Base-by-base conservation (phyloP, 2,797 vertebrate genomes). In the Phataginus tetradactyla region DNA sequence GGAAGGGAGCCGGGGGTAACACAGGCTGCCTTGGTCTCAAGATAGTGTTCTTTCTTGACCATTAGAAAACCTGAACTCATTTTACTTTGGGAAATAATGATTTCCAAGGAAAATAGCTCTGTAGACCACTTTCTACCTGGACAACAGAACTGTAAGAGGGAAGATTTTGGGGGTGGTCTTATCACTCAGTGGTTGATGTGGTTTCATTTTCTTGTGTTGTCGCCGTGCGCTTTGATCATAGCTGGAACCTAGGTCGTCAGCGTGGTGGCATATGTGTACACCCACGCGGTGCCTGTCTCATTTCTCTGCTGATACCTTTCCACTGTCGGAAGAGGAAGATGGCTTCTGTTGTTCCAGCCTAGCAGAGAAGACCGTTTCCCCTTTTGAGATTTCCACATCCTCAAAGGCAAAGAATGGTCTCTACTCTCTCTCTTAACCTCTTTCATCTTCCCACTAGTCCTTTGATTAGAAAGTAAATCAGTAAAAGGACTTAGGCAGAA, bases 81-180 rank as follows among this genome's bases (percentile, higher is more conserved):
- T 85, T 88, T 85, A 68, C 69, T 89, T 89, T 49, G 39, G 51
- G 79, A 94, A 93, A 81, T 77, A 87, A 72, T 69, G 2, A 89
- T 94, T 45, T 78, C 93, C 77, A 95, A 91, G 86, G 74, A 81
- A 97, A 95, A 96, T 77, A 92, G 59, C 15, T 21, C 37, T 14
- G 2, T 7, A 4, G 51, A 78, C 66, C 64, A 91, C 37, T 53
- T 49, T 90, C 45, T 55, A 3, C n/a, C 68, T 14, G 17, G 78
- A 90, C 83, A 49, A 39, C 8, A 1, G 51, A 72, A 25, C 61
- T 18, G 53, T 37, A 32, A 71, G 69, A 78, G 66, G 64, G 37
- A 71, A 75, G n/a, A 29, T 4, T 61, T 55, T 37, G 20, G 14
- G 51, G 32, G 45, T 0, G 2, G 4, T 53, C 75, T 88, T 63